Base-by-base conservation (phyloP, 2,113 vertebrate genomes). In the Paedocypris sp. region DNA sequence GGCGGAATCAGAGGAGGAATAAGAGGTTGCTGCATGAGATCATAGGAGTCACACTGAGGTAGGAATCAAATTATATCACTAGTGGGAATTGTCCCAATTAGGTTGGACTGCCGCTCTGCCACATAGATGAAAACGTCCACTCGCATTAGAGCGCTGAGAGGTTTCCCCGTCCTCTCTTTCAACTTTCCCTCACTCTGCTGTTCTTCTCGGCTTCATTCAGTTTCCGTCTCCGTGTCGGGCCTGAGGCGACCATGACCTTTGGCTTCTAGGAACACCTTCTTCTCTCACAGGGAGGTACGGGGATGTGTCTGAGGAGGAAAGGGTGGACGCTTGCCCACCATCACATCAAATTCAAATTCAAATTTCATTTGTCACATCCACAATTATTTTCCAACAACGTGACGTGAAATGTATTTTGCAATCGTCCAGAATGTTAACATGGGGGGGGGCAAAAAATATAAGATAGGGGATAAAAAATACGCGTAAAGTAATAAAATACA, bases 21-120 rank as follows among this genome's bases (percentile, higher is more conserved):
- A 48, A 36, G 10, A 35, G 35, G 33, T 50, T 46, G 59, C 47
- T 58, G 72, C 52, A 72, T 70, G 58, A 66, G 71, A 76, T 70
- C 65, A 69, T 64, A 65, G 57, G 49, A 74, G 51, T 74, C 53
- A 52, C 42, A 53, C 58, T 46, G 74, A 76, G 69, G 69, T 74
- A 74, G 51, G 53, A 74, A 68, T 69, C 61, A 66, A 70, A 72
- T 68, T 68, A 69, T 72, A 64, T 70, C 63, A 70, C 69, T 62
- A 52, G 69, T 70, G 72, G 74, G 74, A 72, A 74, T 70, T 70
- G 72, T 72, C 64, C 72, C 69, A 72, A 66, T 74, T 76, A 76
- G 19, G 58, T 62, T 68, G 69, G 71, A 76, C 61, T 68, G 64
- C 49, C 51, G 71, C 50, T 20, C 56, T 36, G 51, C 64, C 52